A percentile compares a stretch with the other conserved stretches of the same genome.
phyloP scores from a whole-genome alignment of 2,888 invertebrate species.

The Zeuzera pyrina region DNA sequence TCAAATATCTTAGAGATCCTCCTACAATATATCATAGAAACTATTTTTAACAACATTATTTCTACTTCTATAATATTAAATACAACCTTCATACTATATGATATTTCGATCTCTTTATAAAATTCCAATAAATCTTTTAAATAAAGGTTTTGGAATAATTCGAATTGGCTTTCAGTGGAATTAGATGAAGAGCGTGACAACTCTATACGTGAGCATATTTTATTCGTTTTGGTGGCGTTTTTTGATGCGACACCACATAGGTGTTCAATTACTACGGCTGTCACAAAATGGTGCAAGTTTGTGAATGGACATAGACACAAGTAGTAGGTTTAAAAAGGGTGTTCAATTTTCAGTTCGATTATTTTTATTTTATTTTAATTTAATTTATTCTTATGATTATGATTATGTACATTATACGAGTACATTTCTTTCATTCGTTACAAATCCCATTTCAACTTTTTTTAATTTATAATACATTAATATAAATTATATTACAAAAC shows the following conservation, averaged over 20 bases:
- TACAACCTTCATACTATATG: slow-evolving; percentile 16
- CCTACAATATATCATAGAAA: too few species aligned
- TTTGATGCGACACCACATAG: slow-evolving; percentile 28
- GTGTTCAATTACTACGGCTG: slow-evolving; percentile 57
- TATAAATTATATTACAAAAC: too few species aligned
- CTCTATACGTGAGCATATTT: slow-evolving; percentile 32
- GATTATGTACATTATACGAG: too few species aligned
- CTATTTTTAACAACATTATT: too few species aligned
- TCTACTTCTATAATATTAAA: slow-evolving; percentile 12
- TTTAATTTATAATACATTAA: too few species aligned
- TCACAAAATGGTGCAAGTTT: slow-evolving; percentile 34
- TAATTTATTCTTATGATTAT: too few species aligned
- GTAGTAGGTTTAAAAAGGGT: slow-evolving; percentile 23
- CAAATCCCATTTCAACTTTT: too few species aligned
- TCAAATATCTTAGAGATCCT: too few species aligned
- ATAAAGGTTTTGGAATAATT: slow-evolving; percentile 31
- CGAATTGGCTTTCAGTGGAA: slow-evolving; percentile 29
- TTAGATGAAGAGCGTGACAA: slow-evolving; percentile 43
- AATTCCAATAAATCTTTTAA: slow-evolving; percentile 50
- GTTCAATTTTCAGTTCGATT: slow-evolving; percentile 17
- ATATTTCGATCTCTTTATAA: slow-evolving; percentile 45
- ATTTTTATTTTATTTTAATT: too few species aligned
- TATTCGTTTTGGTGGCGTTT: slow-evolving; percentile 26
- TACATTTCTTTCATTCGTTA: too few species aligned
- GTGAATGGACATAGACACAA: slow-evolving; percentile 30